Conservation (phyloP, 2,113 vertebrate genomes). For the Eclectus roratus region DNA sequence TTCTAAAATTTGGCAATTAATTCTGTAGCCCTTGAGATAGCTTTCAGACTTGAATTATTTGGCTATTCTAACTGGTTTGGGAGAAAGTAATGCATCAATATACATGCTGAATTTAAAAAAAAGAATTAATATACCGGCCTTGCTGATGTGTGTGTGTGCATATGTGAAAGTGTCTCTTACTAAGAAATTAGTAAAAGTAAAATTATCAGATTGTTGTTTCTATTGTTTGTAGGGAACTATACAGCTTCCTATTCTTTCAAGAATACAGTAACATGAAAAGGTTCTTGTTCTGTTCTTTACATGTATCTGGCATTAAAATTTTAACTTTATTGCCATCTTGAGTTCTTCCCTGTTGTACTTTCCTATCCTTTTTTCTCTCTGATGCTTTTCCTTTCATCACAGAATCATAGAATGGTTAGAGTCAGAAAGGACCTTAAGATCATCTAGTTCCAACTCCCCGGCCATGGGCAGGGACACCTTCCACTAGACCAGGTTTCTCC, state of each 20-base stretch:
- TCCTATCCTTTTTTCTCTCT: background rate
- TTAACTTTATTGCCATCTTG: background rate
- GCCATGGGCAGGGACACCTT: background rate
- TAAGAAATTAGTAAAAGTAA: background rate
- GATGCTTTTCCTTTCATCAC: background rate
- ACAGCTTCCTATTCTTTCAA: background rate
- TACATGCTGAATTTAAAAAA: background rate
- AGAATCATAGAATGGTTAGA: background rate
- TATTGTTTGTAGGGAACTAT: background rate
- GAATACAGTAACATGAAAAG: background rate
- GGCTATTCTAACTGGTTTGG: background rate
- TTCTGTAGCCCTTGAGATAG: background rate
- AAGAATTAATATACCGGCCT: background rate
- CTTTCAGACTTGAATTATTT: background rate
- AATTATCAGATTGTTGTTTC: background rate
- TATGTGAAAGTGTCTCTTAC: background rate
- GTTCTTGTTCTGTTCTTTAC: background rate
- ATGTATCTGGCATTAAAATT: background rate
- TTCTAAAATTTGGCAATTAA: background rate
- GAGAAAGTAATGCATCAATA: background rate
- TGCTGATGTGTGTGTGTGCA: background rate
- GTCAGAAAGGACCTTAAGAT: background rate
- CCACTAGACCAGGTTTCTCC: background rate
- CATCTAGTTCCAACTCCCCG: background rate
- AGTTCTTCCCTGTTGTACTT: background rate